Evolutionary conservation across 2,113 vertebrate genomes (phyloP).

Genomic region (Limnothrissa miodon): DNA sequence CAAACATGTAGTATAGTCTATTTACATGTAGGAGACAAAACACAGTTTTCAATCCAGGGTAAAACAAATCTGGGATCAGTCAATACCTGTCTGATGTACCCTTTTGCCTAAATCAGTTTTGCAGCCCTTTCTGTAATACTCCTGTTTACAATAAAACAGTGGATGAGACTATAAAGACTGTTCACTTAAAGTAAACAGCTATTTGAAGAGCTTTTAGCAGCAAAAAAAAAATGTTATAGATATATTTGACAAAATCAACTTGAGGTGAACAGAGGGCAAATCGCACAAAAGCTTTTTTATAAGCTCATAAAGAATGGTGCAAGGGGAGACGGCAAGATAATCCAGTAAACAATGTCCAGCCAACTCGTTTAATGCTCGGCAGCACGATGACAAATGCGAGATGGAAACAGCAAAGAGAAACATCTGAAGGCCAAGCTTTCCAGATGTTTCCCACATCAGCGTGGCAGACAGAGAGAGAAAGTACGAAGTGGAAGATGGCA

Average conservation of each 20-base stretch:
- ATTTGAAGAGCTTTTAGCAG: background rate
- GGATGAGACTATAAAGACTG: background rate
- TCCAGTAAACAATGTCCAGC: background rate
- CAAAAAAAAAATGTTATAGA: background rate
- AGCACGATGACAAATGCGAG: background rate
- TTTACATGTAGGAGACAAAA: background rate
- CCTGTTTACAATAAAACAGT: background rate
- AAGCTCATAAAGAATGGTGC: background rate
- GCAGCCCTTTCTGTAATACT: background rate
- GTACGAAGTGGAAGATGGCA: background rate
- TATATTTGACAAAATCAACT: background rate
- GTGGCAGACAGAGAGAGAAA: background rate
- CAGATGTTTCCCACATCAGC: background rate
- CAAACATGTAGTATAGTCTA: slow-evolving; percentile 14
- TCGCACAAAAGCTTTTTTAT: background rate
- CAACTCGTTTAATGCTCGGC: background rate
- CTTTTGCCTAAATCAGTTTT: background rate
- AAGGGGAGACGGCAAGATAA: background rate
- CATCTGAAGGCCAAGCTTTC: background rate
- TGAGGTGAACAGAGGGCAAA: background rate
- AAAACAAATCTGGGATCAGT: background rate
- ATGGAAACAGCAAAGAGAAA: background rate
- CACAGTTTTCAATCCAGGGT: background rate
- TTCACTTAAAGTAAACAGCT: slow-evolving; percentile 8
- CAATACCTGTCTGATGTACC: background rate